Evolutionary conservation across 2,888 invertebrate genomes (phyloP).

Genomic region (Hemicrepidius hirtus): DNA sequence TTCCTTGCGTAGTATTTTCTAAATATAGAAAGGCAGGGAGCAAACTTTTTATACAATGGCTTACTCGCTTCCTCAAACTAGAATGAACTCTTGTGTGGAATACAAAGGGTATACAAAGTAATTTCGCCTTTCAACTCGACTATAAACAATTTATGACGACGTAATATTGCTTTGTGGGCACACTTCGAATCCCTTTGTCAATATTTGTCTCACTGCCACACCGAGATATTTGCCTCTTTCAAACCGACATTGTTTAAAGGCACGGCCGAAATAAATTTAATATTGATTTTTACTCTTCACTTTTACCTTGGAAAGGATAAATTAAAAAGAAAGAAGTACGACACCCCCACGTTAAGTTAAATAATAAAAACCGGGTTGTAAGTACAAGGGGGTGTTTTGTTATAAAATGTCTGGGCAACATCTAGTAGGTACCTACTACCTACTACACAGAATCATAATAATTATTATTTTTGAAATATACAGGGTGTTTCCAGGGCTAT

Average conservation of each 20-base stretch:
- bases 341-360: too few relatives aligned
- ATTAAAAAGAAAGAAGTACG: neutral
- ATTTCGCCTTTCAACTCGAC: constrained; percentile 64
- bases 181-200: constrained; percentile 63
- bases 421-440: too few relatives aligned
- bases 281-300: constrained; percentile 44
- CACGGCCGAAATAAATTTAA: constrained; percentile 47
- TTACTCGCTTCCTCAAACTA: constrained; percentile 51
- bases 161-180: constrained; percentile 65
- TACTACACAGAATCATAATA: too few relatives aligned
- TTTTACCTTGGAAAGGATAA: constrained; percentile 1
- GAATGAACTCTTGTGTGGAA: constrained; percentile 53
- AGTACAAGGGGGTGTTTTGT: too few relatives aligned
- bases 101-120: constrained; percentile 60
- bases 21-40: constrained; percentile 44
- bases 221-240: constrained; percentile 54
- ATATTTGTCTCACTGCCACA: constrained; percentile 65
- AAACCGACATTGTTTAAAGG: constrained; percentile 49
- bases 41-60: constrained; percentile 50
- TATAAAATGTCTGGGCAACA: too few relatives aligned
- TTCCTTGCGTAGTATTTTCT: constrained; percentile 17
- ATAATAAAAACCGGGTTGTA: too few relatives aligned
- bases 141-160: constrained; percentile 65
- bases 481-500: too few relatives aligned
- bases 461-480: too few relatives aligned